These are phyloP conservation scores for Buathra laborator DNA, from an alignment of 2,888 invertebrate species.

Conservation along the genomic window DNA sequence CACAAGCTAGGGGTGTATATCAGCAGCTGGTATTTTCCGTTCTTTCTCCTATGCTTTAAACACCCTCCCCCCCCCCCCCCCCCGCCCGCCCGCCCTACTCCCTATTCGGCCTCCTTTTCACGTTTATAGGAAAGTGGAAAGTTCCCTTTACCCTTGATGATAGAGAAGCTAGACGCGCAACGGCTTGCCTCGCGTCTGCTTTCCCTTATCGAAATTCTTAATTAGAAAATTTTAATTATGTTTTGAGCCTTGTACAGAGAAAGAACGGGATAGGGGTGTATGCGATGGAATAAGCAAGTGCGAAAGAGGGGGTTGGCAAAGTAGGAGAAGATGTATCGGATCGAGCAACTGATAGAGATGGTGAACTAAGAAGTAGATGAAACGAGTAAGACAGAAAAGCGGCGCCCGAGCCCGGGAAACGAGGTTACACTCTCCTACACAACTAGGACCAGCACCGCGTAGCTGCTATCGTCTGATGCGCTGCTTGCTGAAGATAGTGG, in stretches of 20 bases:
- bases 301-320: constrained; percentile 46
- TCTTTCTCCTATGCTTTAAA: constrained; percentile 16
- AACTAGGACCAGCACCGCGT: constrained; percentile 16
- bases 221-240: constrained; percentile 85
- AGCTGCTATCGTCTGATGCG: constrained; percentile 44
- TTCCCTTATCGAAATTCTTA: constrained; percentile 84
- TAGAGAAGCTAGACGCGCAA: constrained; percentile 64
- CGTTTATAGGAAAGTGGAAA: constrained; percentile 64
- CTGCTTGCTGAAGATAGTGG: constrained; percentile 69
- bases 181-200: constrained; percentile 56
- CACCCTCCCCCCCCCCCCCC: constrained; percentile 22
- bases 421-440: constrained; percentile 61
- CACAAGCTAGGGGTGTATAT: constrained; percentile 63
- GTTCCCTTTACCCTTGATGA: constrained; percentile 64
- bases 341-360: constrained; percentile 48
- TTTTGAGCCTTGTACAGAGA: constrained; percentile 78
- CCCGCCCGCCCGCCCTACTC: constrained; percentile 2
- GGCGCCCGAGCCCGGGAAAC: constrained; percentile 43
- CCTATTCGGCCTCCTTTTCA: constrained; percentile 43
- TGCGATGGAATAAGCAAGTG: constrained; percentile 11
- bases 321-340: constrained; percentile 62
- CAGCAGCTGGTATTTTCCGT: constrained; percentile 54
- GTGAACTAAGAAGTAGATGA: constrained; percentile 38
- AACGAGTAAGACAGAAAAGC: constrained; percentile 47
- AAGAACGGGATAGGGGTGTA: constrained; percentile 47